Percentiles rank a stretch among this genome's conserved stretches.
These are phyloP conservation scores for Cephalopterus ornatus DNA, from an alignment of 2,113 vertebrate species.

Conservation along the genomic window DNA sequence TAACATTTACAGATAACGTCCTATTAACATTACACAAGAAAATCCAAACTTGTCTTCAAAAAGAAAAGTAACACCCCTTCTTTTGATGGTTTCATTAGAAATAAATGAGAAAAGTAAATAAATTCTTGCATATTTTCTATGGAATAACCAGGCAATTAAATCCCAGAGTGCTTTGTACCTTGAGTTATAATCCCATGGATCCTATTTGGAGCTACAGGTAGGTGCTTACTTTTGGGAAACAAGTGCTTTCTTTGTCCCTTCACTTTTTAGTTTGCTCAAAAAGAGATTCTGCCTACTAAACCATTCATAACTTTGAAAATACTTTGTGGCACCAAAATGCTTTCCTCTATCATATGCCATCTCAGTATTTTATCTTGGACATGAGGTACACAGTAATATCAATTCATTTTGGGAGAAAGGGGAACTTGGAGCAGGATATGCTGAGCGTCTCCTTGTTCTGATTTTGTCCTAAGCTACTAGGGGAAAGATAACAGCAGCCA, in stretches of 20 bases:
- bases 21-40: not conserved
- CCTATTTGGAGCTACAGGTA: not conserved
- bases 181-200: not conserved
- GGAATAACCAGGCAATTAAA: not conserved
- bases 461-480: not conserved
- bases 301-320: not conserved
- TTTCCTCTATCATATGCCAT: not conserved
- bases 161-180: not conserved
- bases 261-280: not conserved
- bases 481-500: not conserved
- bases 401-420: not conserved
- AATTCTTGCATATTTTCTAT: not conserved
- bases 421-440: not conserved
- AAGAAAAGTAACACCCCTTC: not conserved
- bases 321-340: not conserved
- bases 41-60: not conserved
- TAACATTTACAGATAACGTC: not conserved
- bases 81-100: not conserved
- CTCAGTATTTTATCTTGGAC: not conserved
- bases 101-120: not conserved
- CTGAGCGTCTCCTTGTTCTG: not conserved
- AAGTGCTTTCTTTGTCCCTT: not conserved
- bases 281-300: not conserved
- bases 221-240: not conserved
- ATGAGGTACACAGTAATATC: not conserved